Base-by-base conservation (phyloP, 2,113 vertebrate genomes). In the Edolisoma coerulescens region DNA sequence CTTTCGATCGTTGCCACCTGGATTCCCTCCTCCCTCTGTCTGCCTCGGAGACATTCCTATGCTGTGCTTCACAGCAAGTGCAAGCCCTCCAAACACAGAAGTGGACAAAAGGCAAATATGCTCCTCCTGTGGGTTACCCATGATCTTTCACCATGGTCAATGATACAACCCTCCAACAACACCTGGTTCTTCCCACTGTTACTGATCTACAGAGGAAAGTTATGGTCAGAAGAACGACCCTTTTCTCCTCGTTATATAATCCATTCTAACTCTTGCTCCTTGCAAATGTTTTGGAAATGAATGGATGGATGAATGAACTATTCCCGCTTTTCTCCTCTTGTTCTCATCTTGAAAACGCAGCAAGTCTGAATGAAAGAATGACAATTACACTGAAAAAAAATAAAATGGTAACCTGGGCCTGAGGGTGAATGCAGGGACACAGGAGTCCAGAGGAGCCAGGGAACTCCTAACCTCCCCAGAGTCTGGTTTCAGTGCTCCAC, bases 161-260 rank as follows among this genome's bases (percentile, higher is more conserved):
- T 93, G 71, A 94, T 93, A 89, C 2, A 96, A 89, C 85, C 17
- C 54, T 74, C 57, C 53, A 86, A 90, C 64, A 92, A 26, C 56
- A 74, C 18, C 13, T 20, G 24, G 32, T 39, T 89, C 85, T 75
- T 63, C 64, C 64, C n/a, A 42, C 71, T 81, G 93, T 88, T 90
- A 96, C 88, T 93, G 52, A 95, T 96, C 92, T 84, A 96, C 95
- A 88, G 87, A 56, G 44, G 39, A 50, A 42, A 84, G 60, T 59
- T 30, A 61, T 13, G 22, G 54, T 18, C 73, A 84, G 44, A 56
- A 71, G 53, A 93, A 86, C 16, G 16, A 11, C 42, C 37, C 7
- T 47, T 57, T 70, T 75, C 53, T 59, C 35, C 32, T 42, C 0
- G 0, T 52, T 87, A 52, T 9, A 67, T 52, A 96, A 86, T 8